Base-by-base conservation (phyloP, 1,140 invertebrate species). In the Drosophila littoralis region DNA sequence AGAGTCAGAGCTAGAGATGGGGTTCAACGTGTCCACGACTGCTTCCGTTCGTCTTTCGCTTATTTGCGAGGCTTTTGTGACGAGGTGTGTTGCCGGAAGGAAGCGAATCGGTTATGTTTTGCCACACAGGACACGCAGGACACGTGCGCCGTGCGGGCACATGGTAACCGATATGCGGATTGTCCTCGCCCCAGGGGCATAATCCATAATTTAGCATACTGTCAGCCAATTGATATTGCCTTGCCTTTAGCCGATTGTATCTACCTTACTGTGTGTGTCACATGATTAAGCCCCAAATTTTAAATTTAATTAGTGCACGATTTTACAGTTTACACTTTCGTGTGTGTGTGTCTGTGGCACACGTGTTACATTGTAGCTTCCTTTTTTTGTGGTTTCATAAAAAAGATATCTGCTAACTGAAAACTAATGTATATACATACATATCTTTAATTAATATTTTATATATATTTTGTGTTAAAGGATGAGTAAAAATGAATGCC, bases 221-320 rank as follows among this genome's bases (percentile, higher is more conserved):
- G 81, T 75, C 81, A 81, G 79, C 63, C 90, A 91, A 91, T 91
- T 91, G 90, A 91, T 91, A 91, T 79, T 80, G 58, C 77, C 77
- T 74, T 86, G 57, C 63, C 63, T 50, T 74, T 46, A 73, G 68
- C 68, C 67, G 52, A 54, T 68, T 77, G 33, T 59, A 9, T 13
- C 32, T 17, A 12, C 13, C 12, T 63, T 8, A 51, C 8, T 74
- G 22, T 70, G 28, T 69, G 42, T 55, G 33, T 17, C 54, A 59
- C 57, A 52, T 72, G 61, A 66, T 72, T 72, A 63, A 64, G n/a
- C 28, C 35, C 9, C 61, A 76, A 76, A 54, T 60, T 66, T 72
- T 72, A 64, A 72, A 72, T 76, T 79, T 69, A 76, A 76, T 79
- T 79, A 64, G 57, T 60, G 22, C 7, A 40, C 60, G 64, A 58